Evolutionary conservation across 1,140 invertebrate genomes (phyloP).

Genomic region (Oryzaephilus surinamensis): DNA sequence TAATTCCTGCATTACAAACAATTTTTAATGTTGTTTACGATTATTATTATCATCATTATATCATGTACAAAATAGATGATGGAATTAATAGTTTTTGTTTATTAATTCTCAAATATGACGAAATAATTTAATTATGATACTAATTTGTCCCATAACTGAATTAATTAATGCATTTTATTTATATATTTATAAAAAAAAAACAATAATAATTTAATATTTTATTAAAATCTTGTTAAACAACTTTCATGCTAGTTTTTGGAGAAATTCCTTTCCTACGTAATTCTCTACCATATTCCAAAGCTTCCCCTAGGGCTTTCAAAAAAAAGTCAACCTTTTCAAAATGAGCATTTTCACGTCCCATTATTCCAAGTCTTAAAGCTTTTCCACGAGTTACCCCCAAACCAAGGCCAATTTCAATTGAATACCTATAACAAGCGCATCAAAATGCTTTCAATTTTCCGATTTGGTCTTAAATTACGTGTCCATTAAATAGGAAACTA

Average conservation of each 20-base stretch:
- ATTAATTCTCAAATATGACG: neutral
- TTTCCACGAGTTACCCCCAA: conserved; percentile 1
- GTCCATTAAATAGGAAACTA: neutral
- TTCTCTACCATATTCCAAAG: neutral
- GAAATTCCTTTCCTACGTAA: neutral
- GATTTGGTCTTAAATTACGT: neutral
- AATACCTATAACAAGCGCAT: conserved; percentile 7
- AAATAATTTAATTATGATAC: no score
- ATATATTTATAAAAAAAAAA: neutral
- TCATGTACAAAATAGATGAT: no score
- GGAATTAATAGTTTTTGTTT: no score
- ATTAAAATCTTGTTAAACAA: neutral
- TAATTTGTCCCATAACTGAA: no score
- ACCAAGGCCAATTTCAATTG: conserved; percentile 4
- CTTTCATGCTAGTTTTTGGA: no score
- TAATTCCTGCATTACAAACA: no score
- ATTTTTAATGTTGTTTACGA: no score
- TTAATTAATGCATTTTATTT: neutral
- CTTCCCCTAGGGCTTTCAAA: conserved; percentile 1
- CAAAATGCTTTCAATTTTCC: neutral
- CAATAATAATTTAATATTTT: neutral
- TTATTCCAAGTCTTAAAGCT: conserved; percentile 6
- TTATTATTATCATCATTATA: no score
- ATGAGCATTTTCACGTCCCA: conserved; percentile 2
- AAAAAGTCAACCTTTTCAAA: conserved; percentile 4